Evolutionary conservation across 2,888 invertebrate species (phyloP).

Genomic region (Drosophila robusta): DNA sequence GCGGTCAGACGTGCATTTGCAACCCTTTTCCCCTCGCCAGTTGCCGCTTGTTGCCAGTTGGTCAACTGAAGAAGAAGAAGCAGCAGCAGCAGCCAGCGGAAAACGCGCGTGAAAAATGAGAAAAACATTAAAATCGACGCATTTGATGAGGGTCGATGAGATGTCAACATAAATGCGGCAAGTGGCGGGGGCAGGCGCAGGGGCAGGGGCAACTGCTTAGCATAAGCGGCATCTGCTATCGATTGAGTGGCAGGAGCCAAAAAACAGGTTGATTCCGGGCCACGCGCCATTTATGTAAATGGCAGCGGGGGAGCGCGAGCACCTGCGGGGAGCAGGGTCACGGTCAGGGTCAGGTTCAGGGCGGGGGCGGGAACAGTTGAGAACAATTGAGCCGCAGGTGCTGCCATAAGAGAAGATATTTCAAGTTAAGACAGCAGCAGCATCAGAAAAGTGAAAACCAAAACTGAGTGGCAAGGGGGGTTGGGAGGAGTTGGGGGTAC

Average conservation of each 20-base stretch:
- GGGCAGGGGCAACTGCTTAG: constrained; percentile 24
- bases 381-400: constrained; percentile 31
- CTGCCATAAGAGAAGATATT: neutral
- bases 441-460: too few species aligned
- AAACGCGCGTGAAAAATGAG: constrained; percentile 70
- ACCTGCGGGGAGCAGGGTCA: constrained; percentile 27
- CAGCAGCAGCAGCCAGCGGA: constrained; percentile 39
- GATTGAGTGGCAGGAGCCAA: constrained; percentile 13
- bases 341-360: neutral
- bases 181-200: constrained; percentile 11
- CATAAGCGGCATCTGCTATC: constrained; percentile 9
- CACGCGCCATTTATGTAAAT: constrained; percentile 71
- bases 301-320: constrained; percentile 17
- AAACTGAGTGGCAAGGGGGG: neutral
- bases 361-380: constrained; percentile 2
- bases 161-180: constrained; percentile 57
- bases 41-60: constrained; percentile 36
- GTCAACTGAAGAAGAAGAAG: constrained; percentile 46
- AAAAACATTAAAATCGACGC: constrained; percentile 70
- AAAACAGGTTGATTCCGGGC: constrained; percentile 47
- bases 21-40: constrained; percentile 43
- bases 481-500: neutral
- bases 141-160: constrained; percentile 74
- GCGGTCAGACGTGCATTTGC: constrained; percentile 24
- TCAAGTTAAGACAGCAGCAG: too few species aligned